Evolutionary conservation across 1,140 invertebrate species (phyloP), one percentile per base, ranked within the genome.

Genomic region (Diorhabda elongata): DNA sequence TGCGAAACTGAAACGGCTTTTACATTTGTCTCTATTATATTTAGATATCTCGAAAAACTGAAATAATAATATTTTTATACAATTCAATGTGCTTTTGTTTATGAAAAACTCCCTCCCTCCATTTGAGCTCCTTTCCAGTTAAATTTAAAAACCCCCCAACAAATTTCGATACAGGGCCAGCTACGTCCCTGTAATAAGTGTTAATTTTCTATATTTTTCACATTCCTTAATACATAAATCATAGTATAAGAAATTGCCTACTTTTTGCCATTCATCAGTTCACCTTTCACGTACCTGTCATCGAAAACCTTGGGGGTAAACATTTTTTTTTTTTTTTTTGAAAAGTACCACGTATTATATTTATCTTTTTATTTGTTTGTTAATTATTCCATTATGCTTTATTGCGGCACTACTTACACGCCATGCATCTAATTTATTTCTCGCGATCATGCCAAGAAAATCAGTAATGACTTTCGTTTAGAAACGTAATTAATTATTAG

Each of bases 341-440:
- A 26, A 26, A 26, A 26, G 26, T 26, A 26, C 47, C 6, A 52
- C 47, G 47, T 52, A 26, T 26, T 26, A 26, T 26, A 26, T 26
- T 26, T 26, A 52, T 52, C 47, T n/a, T 52, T 52, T 2, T 52
- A 52, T 6, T 52, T 52, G 6, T 52, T 6, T 52, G n/a, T 52
- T 11, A 52, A 52, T 52, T 52, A 52, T 52, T 52, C 47, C n/a
- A 52, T 52, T 52, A 52, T n/a, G 6, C n/a, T 52, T 52, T 8
- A 52, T 52, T 52, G 4, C n/a, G 47, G n/a, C n/a, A 52, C 47
- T 52, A 52, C n/a, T 52, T 52, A n/a, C 26, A 26, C 47, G 47
- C n/a, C n/a, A 52, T 52, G n/a, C 47, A 52, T 52, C 47, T 52
- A 52, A 52, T 52, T 52, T 52, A 52, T 52, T 52, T 52, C n/a